Base-by-base conservation (phyloP, 30 jellyfish, hydroid and myxozoan genomes). In the Clytia hemisphaerica region DNA sequence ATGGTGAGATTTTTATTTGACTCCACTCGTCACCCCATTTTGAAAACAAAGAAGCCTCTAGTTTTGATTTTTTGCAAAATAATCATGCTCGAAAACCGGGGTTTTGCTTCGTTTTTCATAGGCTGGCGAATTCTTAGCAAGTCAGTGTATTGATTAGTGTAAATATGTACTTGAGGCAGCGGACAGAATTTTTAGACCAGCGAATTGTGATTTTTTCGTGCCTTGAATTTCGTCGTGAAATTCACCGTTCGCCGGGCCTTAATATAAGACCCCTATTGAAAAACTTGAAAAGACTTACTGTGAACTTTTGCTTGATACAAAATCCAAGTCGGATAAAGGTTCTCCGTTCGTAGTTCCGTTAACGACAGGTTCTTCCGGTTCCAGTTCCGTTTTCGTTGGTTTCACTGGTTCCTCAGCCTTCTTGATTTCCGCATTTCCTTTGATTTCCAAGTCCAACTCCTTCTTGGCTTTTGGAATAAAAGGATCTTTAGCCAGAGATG, bases 401-500 rank as follows among this genome's bases (percentile, higher is more conserved):
- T 76, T 33, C 54, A 45, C 83, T 6, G 73, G 61, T 51, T 48
- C 58, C 30, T 76, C 76, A n/a, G 69, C 70, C 22, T 73, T 65
- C 4, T 44, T 59, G 34, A 61, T 76, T n/a, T 65, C 61, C 29
- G 32, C 70, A 15, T 69, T 78, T 31, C 22, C 42, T 2, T 83
- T 73, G 4, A 78, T 59, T 16, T 88, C 88, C 15, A 82, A 25
- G 29, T 58, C 55, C n/a, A 36, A 46, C 48, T 74, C 75, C 31
- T 81, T 75, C 61, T 72, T 72, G 16, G 79, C 63, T 6, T 80
- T 18, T 40, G 81, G 68, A 27, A 65, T 25, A 4, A 81, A 81
- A 3, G 79, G 48, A 10, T 79, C 94, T 45, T 77, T 80, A 58
- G 83, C 80, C 30, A 84, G 26, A 4, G 95, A 84, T 1, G 95